phyloP scores from a whole-genome alignment of 2,113 vertebrate species.

The Lagopus muta region DNA sequence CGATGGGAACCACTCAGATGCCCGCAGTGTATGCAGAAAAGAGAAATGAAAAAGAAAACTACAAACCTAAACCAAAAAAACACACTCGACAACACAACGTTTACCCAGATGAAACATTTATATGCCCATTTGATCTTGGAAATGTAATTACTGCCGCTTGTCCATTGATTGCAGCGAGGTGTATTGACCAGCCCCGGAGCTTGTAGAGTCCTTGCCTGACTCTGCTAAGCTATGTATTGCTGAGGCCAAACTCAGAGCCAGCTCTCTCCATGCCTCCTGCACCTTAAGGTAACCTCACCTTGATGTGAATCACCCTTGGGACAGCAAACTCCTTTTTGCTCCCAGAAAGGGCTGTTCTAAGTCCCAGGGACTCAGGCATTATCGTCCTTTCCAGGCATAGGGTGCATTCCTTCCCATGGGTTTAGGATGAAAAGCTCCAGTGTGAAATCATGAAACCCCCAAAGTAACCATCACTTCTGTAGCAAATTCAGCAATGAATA shows the following conservation, averaged over 20 bases:
- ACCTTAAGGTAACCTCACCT: not conserved
- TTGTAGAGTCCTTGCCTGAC: slow-evolving; percentile 10
- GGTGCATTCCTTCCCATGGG: not conserved
- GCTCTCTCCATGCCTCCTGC: not conserved
- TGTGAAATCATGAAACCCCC: not conserved
- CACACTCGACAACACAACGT: not conserved
- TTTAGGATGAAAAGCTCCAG: not conserved
- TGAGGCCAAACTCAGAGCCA: not conserved
- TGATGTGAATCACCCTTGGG: not conserved
- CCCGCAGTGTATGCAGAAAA: not conserved
- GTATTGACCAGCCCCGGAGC: slow-evolving; percentile 47
- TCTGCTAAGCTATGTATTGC: not conserved
- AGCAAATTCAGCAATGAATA: not conserved
- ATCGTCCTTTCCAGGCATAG: not conserved
- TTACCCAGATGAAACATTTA: slow-evolving; percentile 60
- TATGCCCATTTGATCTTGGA: slow-evolving; percentile 62
- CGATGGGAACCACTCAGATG: not conserved
- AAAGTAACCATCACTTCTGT: rapidly evolving
- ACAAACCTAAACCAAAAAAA: not conserved
- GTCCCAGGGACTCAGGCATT: not conserved
- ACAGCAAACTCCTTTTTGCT: not conserved
- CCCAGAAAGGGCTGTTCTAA: not conserved
- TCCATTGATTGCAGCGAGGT: slow-evolving; percentile 23
- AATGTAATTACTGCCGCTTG: slow-evolving; percentile 51
- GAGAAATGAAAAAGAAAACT: not conserved